phyloP scores from a whole-genome alignment of 2,888 invertebrate species.

The Temnothorax ravouxi region DNA sequence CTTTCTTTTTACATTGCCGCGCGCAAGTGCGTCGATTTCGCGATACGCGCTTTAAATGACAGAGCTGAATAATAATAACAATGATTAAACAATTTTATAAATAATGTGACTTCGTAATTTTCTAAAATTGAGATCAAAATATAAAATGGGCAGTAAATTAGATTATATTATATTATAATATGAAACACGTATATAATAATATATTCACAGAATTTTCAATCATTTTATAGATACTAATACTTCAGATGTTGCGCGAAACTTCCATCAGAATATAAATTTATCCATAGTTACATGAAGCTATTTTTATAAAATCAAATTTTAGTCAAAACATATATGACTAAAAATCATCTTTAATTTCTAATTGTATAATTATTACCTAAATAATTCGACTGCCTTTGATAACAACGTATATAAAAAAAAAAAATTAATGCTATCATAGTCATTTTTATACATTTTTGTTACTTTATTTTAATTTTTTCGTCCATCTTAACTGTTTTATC shows the following conservation, averaged over 20 bases:
- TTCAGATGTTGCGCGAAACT: not conserved
- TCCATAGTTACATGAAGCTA: not conserved
- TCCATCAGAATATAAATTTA: not conserved
- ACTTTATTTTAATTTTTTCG: not conserved
- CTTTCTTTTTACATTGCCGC: slow-evolving; percentile 61
- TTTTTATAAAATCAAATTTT: not conserved
- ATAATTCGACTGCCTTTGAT: not conserved
- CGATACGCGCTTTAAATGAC: slow-evolving; percentile 26
- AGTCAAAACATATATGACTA: not conserved
- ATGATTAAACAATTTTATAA: slow-evolving; percentile 37
- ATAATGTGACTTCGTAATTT: not conserved
- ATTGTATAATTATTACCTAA: not conserved
- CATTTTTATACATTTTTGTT: not conserved
- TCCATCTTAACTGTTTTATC: not conserved
- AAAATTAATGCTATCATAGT: not conserved
- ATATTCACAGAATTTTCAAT: not conserved
- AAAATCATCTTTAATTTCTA: not conserved
- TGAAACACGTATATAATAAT: not conserved
- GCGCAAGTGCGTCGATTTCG: slow-evolving; percentile 26
- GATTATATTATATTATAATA: not conserved
- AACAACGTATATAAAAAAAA: not conserved
- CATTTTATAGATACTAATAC: not conserved
- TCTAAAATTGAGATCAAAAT: slow-evolving; percentile 5
- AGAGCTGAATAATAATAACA: slow-evolving; percentile 21
- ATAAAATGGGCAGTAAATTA: not conserved